Percentiles rank a stretch among this genome's conserved stretches.
Evolutionary conservation across 2,113 vertebrate genomes (phyloP).

Genomic region (Ranitomeya imitator): DNA sequence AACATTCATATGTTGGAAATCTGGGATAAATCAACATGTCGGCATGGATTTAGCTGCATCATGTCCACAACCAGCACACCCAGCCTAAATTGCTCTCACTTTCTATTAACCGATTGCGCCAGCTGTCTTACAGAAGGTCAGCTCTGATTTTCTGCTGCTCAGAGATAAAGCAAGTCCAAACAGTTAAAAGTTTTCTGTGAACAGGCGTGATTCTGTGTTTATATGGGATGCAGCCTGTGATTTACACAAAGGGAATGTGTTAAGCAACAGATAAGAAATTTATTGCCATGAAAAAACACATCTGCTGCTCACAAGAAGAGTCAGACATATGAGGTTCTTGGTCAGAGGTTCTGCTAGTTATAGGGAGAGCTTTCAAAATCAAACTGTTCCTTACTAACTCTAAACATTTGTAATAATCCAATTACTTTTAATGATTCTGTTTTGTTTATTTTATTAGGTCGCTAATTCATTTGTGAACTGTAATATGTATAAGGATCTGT

Average conservation of each 20-base stretch:
- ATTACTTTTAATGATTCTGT: neutral
- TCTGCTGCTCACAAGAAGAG: constrained; percentile 12
- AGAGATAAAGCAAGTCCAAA: constrained; percentile 21
- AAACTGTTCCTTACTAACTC: neutral
- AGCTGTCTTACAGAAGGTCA: neutral
- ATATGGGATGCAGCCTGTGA: constrained; percentile 2
- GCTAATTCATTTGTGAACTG: too few relatives aligned
- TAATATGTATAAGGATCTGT: too few relatives aligned
- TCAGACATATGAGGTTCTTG: neutral
- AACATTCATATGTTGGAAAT: too few relatives aligned
- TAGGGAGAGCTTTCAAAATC: neutral
- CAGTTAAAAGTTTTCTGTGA: constrained; percentile 34
- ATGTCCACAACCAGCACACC: too few relatives aligned
- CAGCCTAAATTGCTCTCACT: too few relatives aligned
- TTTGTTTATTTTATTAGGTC: neutral
- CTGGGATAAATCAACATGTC: too few relatives aligned
- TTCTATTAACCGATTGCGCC: neutral
- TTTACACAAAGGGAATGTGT: constrained; percentile 29
- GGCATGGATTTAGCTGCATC: too few relatives aligned
- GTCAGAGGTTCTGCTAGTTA: neutral
- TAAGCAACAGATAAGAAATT: constrained; percentile 33
- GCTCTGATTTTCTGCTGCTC: neutral
- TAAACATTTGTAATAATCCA: too few relatives aligned
- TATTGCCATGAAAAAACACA: constrained; percentile 33
- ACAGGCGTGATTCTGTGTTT: constrained; percentile 1